Conservation (phyloP, 2,888 invertebrate species). For the Phyllotreta striolata region DNA sequence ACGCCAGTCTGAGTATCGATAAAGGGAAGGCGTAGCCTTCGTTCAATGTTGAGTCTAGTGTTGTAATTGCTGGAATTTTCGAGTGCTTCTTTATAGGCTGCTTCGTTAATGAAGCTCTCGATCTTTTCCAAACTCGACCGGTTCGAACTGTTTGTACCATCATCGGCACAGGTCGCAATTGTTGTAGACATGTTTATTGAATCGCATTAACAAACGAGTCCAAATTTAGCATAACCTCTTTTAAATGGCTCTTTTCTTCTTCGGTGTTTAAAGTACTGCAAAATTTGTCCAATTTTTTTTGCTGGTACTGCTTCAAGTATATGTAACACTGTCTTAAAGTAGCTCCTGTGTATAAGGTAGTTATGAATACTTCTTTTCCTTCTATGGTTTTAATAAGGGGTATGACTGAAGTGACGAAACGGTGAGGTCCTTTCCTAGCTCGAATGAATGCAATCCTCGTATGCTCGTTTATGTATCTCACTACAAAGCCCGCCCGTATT, state of each 20-base stretch:
- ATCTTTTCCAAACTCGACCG: conserved; percentile 14
- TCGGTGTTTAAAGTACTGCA: conserved; percentile 70
- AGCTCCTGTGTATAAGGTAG: conserved; percentile 78
- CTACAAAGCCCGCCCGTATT: conserved; percentile 74
- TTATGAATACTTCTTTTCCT: conserved; percentile 67
- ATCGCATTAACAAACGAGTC: conserved; percentile 25
- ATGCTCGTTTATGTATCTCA: conserved; percentile 81
- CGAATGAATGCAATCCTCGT: conserved; percentile 79
- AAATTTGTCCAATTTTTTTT: conserved; percentile 69
- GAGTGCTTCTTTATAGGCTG: conserved; percentile 88
- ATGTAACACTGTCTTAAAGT: conserved; percentile 82
- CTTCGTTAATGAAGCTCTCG: conserved; percentile 13
- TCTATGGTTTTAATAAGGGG: conserved; percentile 76
- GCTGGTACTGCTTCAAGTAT: conserved; percentile 75
- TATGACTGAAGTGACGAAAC: conserved; percentile 72
- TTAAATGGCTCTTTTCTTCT: conserved; percentile 68
- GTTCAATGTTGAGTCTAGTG: conserved; percentile 88
- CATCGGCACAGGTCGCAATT: conserved; percentile 5
- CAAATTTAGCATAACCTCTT: conserved; percentile 58
- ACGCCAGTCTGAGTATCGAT: conserved; percentile 96
- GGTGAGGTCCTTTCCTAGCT: conserved; percentile 78
- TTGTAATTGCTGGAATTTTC: conserved; percentile 95
- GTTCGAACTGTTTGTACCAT: conserved; percentile 1
- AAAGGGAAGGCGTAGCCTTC: conserved; percentile 92
- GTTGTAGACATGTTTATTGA: conserved; percentile 8